A percentile compares a stretch with the other conserved stretches of the same genome.
Conservation (phyloP, 2,888 invertebrate species). For the Suillia variegata region DNA sequence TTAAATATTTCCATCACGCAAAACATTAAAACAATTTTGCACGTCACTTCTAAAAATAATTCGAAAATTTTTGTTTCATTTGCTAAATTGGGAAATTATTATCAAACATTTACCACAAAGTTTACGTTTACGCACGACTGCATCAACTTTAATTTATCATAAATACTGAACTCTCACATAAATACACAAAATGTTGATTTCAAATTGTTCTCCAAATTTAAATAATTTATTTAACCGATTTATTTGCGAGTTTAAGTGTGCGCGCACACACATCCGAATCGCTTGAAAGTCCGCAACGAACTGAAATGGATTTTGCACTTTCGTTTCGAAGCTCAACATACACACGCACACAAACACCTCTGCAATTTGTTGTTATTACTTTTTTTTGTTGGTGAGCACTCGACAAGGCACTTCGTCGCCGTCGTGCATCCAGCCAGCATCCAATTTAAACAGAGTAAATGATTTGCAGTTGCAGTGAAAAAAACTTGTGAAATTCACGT, state of each 20-base stretch:
- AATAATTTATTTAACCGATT: no score
- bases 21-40: no score
- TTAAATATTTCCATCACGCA: no score
- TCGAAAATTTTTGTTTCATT: no score
- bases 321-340: conserved; percentile 27
- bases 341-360: neutral
- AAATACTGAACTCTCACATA: no score
- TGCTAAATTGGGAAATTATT: no score
- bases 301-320: conserved; percentile 17
- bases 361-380: neutral
- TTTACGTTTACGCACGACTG: no score
- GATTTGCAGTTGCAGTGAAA: neutral
- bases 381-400: conserved; percentile 4
- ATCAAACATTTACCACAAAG: no score
- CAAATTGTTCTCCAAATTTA: no score
- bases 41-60: no score
- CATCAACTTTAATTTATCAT: no score
- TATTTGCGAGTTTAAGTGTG: neutral
- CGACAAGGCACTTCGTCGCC: neutral
- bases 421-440: neutral
- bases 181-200: no score
- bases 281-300: conserved; percentile 28
- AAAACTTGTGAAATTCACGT: neutral
- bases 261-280: conserved; percentile 23
- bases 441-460: neutral